A percentile compares a stretch with the other conserved stretches of the same genome.
These are phyloP conservation scores for Trichonephila clavipes DNA, from an alignment of 1,140 invertebrate genomes.

Conservation along the genomic window DNA sequence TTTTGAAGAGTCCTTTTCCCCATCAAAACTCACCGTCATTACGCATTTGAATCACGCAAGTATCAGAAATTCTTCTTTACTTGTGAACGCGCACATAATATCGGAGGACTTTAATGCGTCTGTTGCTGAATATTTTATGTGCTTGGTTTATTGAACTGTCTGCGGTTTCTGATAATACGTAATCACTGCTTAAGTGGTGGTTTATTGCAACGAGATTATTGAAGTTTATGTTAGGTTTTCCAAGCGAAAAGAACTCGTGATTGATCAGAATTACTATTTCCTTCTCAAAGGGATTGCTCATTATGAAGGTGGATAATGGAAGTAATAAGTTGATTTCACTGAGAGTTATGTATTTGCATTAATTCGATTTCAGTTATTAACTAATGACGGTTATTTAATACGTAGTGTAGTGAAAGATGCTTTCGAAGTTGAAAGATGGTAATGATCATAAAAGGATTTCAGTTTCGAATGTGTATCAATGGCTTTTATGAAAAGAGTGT, in stretches of 20 bases:
- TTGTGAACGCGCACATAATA: not conserved
- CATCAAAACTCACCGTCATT: not conserved
- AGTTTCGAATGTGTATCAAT: not conserved
- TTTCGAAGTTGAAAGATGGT: not conserved
- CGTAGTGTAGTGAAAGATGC: not conserved
- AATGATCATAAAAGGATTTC: not conserved
- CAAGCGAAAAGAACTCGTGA: conserved; percentile 6
- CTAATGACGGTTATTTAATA: not conserved
- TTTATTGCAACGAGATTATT: not conserved
- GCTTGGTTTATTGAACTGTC: not conserved
- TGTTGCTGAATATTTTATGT: conserved; percentile 22
- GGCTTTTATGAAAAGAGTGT: too few relatives aligned
- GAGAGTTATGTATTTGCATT: not conserved
- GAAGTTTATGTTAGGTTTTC: not conserved
- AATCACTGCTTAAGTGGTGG: not conserved
- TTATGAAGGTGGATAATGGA: not conserved
- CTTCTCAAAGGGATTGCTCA: not conserved
- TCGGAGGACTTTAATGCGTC: not conserved
- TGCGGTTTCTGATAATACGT: not conserved
- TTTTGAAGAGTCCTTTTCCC: not conserved
- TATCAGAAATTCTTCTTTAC: not conserved
- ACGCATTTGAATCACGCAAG: not conserved
- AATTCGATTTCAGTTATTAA: not conserved
- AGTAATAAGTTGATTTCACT: not conserved
- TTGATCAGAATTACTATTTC: conserved; percentile 9